Evolutionary conservation across 2,113 vertebrate genomes (phyloP), one percentile per base, ranked within the genome.

Genomic region (Epinephelus moara): DNA sequence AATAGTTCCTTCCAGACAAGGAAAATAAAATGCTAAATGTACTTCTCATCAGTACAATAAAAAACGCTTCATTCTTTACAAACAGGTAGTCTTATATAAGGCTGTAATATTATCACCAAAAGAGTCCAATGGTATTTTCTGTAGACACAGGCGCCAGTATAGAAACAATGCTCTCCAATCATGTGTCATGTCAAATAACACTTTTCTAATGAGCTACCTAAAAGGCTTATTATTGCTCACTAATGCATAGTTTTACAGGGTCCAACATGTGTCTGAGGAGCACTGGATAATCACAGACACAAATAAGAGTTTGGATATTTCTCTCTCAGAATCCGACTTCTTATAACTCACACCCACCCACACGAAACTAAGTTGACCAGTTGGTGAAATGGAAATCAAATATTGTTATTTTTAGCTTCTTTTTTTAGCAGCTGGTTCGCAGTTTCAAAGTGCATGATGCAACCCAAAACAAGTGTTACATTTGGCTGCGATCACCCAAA

Each of bases 161-260:
- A 82, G 57, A 81, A 87, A 92, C 80, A 89, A 90, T 77, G 55
- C 49, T 75, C 30, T 86, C 80, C 74, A 86, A 85, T 83, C 73
- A 85, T 70, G 77, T 70, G 75, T 63, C 87, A 85, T 82, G 80
- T 93, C 90, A 88, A 87, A 90, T 81, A 91, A 92, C 85, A 87
- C 89, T 75, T 92, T 93, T 80, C 76, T 94, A 92, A 92, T 89
- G 90, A 93, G 92, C 74, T 80, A 80, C 84, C 53, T 84, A 85
- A 80, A 76, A 82, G 77, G 76, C 30, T 79, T 79, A 89, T 87
- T 84, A 90, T 86, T 92, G 70, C 84, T 82, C 52, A 62, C 45
- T 27, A 71, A 69, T 45, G 52, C 55, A 72, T 56, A 75, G 40
- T 68, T 27, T 30, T 66, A 68, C 69, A 78, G 21, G 37, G 37